These are phyloP conservation scores for Acronicta alni DNA, from an alignment of 2,888 invertebrate genomes.

Conservation along the genomic window DNA sequence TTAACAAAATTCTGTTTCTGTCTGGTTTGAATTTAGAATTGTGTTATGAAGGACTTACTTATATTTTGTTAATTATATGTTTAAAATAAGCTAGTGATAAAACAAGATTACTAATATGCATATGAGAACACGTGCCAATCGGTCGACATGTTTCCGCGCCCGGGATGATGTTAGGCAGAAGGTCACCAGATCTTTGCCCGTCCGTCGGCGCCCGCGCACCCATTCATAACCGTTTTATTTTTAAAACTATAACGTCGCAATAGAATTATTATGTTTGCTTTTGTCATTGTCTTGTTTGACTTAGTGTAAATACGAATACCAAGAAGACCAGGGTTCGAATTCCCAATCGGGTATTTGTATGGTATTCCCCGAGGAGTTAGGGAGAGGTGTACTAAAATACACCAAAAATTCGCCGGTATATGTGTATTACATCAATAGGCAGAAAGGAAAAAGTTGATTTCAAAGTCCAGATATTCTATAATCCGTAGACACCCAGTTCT, in stretches of 20 bases:
- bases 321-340: neutral
- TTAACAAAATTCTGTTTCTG: too few species aligned
- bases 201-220: conserved; percentile 50
- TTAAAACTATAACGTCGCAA: conserved; percentile 45
- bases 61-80: too few species aligned
- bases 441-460: too few species aligned
- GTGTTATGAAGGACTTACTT: too few species aligned
- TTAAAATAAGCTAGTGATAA: conserved; percentile 33
- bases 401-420: too few species aligned
- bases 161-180: conserved; percentile 30
- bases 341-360: neutral
- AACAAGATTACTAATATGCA: conserved; percentile 7
- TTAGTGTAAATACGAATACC: neutral
- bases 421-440: too few species aligned
- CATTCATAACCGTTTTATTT: conserved; percentile 67
- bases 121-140: conserved; percentile 27
- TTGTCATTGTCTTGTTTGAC: neutral
- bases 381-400: too few species aligned
- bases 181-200: conserved; percentile 60
- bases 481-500: too few species aligned
- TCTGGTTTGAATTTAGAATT: too few species aligned
- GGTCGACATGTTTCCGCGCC: conserved; percentile 29
- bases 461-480: too few species aligned
- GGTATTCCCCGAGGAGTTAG: too few species aligned
- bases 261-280: conserved; percentile 9